phyloP scores from a whole-genome alignment of 1,140 invertebrate genomes.

The Pygmarrhopalites habei region DNA sequence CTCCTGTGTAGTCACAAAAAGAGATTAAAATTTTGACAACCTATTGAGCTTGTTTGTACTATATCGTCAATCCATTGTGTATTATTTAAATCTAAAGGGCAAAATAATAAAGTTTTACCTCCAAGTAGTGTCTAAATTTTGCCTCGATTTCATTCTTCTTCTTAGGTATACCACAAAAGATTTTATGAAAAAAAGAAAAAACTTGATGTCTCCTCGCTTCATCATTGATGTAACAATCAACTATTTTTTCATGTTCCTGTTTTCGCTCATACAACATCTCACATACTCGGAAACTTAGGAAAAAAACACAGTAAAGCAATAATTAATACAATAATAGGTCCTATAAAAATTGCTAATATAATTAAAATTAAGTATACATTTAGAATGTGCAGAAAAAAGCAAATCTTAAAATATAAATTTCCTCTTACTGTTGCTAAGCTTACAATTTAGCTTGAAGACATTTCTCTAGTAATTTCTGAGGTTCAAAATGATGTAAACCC shows the following conservation, averaged over 20 bases:
- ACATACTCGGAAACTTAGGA: constrained; percentile 54
- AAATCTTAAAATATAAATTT: too few relatives aligned
- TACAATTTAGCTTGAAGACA: constrained; percentile 60
- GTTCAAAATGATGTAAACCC: constrained; percentile 56
- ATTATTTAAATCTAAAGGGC: too few relatives aligned
- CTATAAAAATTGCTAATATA: too few relatives aligned
- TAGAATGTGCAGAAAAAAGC: too few relatives aligned
- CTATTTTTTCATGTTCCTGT: constrained; percentile 51
- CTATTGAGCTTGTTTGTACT: too few relatives aligned
- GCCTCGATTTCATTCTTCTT: constrained; percentile 36
- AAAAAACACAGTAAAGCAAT: constrained; percentile 1
- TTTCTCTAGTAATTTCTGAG: constrained; percentile 51
- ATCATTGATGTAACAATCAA: constrained; percentile 55
- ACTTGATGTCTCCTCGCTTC: constrained; percentile 47
- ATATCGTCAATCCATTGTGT: too few relatives aligned
- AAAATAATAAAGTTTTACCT: constrained; percentile 18
- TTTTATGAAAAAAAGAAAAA: constrained; percentile 43
- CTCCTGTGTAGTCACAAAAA: too few relatives aligned
- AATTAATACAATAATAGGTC: constrained; percentile 17
- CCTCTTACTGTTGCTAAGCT: too few relatives aligned
- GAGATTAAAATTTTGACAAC: constrained; percentile 5
- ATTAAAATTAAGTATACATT: too few relatives aligned
- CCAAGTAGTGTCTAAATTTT: constrained; percentile 24
- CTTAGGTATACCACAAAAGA: constrained; percentile 39
- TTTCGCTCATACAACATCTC: constrained; percentile 54